phyloP scores from a whole-genome alignment of 2,113 vertebrate genomes.

The Daboia siamensis region DNA sequence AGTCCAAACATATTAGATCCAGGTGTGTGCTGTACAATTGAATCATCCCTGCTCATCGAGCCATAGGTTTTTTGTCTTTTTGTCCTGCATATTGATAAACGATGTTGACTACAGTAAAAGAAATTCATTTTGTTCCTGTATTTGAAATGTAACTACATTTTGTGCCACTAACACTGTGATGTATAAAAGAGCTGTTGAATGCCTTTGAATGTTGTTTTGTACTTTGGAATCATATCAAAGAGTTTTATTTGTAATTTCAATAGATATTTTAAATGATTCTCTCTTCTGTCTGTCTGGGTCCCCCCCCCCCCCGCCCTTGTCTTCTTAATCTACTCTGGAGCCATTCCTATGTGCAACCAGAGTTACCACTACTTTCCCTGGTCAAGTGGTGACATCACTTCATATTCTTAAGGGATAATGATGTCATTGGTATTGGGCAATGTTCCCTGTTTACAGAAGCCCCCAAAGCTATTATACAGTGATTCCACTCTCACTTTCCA shows the following conservation, averaged over 20 bases:
- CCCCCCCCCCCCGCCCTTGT: background rate
- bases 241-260: constrained; percentile 74
- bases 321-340: background rate
- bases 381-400: background rate
- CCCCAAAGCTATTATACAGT: background rate
- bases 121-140: constrained; percentile 52
- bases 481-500: background rate
- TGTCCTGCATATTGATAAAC: constrained; percentile 66
- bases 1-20: constrained; percentile 46
- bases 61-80: constrained; percentile 53
- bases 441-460: background rate
- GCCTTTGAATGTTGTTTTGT: constrained; percentile 77
- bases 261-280: constrained; percentile 72
- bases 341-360: background rate
- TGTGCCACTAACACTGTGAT: constrained; percentile 91
- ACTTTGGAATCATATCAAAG: constrained; percentile 62
- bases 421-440: background rate
- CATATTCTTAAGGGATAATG: background rate
- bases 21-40: constrained; percentile 43
- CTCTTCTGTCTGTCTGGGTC: constrained; percentile 39
- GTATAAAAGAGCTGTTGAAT: constrained; percentile 72
- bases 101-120: constrained; percentile 58
- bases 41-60: constrained; percentile 52
- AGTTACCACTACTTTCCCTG: background rate
- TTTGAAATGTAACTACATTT: constrained; percentile 70